phyloP scores from a whole-genome alignment of 2,888 invertebrate species.

The Pandemis corylana region DNA sequence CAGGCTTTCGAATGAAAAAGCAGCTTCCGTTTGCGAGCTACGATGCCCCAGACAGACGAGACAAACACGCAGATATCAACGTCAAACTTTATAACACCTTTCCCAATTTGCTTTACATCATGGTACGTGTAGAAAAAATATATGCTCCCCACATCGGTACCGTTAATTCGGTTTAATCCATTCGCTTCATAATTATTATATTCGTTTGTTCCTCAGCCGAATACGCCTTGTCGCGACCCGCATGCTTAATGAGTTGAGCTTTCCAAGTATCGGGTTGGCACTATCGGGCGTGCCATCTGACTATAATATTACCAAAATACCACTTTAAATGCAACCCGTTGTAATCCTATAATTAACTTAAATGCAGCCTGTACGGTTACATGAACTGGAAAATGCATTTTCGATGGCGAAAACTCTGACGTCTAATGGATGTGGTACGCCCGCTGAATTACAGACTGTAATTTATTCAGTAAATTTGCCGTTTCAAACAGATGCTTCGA shows the following conservation, averaged over 20 bases:
- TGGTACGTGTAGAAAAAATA: constrained; percentile 53
- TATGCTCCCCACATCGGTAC: constrained; percentile 59
- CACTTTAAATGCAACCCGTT: constrained; percentile 78
- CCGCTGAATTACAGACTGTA: constrained; percentile 71
- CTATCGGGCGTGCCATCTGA: constrained; percentile 83
- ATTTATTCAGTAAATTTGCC: constrained; percentile 62
- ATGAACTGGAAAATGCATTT: constrained; percentile 81
- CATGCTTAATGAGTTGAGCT: constrained; percentile 79
- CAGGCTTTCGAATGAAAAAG: no score
- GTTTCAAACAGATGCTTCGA: constrained; percentile 55
- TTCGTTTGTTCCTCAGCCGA: constrained; percentile 78
- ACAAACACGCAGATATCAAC: no score
- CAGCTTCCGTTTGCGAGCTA: no score
- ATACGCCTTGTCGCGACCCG: constrained; percentile 74
- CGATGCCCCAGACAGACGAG: no score
- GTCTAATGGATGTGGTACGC: constrained; percentile 62
- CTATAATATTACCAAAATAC: constrained; percentile 84
- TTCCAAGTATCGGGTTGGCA: constrained; percentile 79
- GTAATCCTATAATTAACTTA: constrained; percentile 83
- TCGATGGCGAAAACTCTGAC: constrained; percentile 74
- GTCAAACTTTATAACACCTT: background rate
- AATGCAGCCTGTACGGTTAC: constrained; percentile 73
- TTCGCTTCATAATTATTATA: constrained; percentile 80
- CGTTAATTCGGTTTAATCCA: constrained; percentile 76
- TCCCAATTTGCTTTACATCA: constrained; percentile 45